Base-by-base conservation (phyloP, 2,113 vertebrate genomes). In the Corvus moneduloides region DNA sequence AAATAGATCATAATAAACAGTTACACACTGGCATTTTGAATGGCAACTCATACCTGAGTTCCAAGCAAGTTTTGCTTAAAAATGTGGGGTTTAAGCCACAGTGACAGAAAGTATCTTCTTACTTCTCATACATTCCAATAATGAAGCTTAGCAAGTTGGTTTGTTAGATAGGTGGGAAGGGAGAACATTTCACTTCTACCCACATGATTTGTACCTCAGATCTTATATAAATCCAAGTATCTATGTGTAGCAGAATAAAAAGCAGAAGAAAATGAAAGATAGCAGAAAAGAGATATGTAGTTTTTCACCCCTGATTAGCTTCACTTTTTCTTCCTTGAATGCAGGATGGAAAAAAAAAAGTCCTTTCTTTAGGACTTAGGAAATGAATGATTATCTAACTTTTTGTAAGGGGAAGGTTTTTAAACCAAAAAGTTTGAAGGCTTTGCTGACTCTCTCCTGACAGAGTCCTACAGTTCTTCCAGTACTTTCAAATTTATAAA, bases 21-120 rank as follows among this genome's bases (percentile, higher is more conserved):
- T 44, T 73, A 58, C 9, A 68, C 2, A 27, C 4, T 90, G 85
- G 20, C 61, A 79, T 97, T 95, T 95, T 58, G 73, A 93, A 95
- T 73, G 55, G 79, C 51, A 96, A 51, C 23, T 3, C 10, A 13
- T 69, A 77, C 33, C 56, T 30, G 75, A 54, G 30, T 83, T 96
- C 46, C 62, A 73, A 76, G 61, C 33, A 94, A 63, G 16, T 72
- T 76, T 58, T 86, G 69, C 69, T 90, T 95, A 83, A 97, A 96
- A 97, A 52, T 56, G 62, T 22, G 28, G 0, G 3, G 5, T 79
- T 66, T 63, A 66, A 62, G 3, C 9, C 11, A 15, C n/a, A 72
- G 37, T 0, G 1, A 39, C 41, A 82, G 2, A 5, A 81, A 26
- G 6, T 30, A 6, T 28, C 24, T 48, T 75, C 44, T 69, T 82